Evolutionary conservation across 2,113 vertebrate species (phyloP).

Genomic region (Bettongia penicillata): DNA sequence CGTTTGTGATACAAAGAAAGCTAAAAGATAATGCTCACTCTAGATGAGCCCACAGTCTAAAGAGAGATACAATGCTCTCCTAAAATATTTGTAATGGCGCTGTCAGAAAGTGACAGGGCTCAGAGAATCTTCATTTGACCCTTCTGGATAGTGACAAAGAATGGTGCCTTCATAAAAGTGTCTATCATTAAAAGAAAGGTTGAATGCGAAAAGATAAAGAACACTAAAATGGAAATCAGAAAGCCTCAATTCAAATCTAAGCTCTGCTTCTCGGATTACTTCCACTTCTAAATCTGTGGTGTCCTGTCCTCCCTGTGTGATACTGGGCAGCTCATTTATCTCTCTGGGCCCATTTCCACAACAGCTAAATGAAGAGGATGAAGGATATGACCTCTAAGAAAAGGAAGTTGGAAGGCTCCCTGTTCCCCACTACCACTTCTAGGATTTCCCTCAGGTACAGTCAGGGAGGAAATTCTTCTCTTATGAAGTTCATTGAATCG

Average conservation of each 20-base stretch:
- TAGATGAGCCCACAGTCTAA: neutral
- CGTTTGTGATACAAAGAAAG: neutral
- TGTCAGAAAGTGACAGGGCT: conserved; percentile 1
- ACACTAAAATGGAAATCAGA: neutral
- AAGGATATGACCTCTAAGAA: neutral
- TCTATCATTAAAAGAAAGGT: neutral
- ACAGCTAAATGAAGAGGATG: neutral
- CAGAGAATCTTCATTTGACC: neutral
- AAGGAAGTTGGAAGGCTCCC: neutral
- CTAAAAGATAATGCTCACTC: neutral
- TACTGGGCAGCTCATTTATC: neutral
- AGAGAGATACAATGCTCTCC: neutral
- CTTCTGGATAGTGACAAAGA: neutral
- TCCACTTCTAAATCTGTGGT: neutral
- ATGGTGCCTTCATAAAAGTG: neutral
- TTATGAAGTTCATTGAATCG: neutral
- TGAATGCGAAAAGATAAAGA: neutral
- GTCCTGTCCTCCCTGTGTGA: neutral
- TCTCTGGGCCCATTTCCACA: neutral
- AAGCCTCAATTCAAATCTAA: neutral
- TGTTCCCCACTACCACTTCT: neutral
- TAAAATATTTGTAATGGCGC: neutral
- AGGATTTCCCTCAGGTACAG: neutral
- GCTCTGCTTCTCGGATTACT: neutral
- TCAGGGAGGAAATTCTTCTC: neutral